A percentile compares a stretch with the other conserved stretches of the same genome.
Evolutionary conservation across 2,888 invertebrate species (phyloP).

Genomic region (Octodonta nipae): DNA sequence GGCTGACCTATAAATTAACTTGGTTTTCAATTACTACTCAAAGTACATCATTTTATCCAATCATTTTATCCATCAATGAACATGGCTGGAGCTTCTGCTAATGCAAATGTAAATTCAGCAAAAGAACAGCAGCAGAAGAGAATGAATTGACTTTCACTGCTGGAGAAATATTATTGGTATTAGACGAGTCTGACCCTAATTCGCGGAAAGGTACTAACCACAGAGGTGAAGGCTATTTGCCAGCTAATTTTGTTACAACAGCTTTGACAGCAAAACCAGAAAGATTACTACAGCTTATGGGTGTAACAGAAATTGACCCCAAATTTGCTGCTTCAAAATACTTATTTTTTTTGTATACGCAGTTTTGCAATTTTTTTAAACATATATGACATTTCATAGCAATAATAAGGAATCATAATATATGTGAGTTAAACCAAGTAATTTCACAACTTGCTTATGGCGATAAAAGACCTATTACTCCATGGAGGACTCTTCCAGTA

Average conservation of each 20-base stretch:
- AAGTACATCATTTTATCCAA: conserved; percentile 3
- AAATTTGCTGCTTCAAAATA: too few relatives aligned
- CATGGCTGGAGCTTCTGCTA: conserved; percentile 24
- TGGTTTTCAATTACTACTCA: conserved; percentile 17
- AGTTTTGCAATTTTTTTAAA: too few relatives aligned
- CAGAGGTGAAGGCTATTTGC: conserved; percentile 90
- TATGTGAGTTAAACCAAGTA: too few relatives aligned
- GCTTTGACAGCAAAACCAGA: conserved; percentile 70
- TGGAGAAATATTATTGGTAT: conserved; percentile 84
- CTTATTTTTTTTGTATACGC: too few relatives aligned
- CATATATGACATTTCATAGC: too few relatives aligned
- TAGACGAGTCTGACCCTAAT: conserved; percentile 90
- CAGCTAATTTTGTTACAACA: conserved; percentile 96
- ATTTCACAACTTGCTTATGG: too few relatives aligned
- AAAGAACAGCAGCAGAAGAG: conserved; percentile 98
- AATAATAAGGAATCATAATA: too few relatives aligned
- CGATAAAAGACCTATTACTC: too few relatives aligned
- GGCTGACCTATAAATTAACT: conserved; percentile 36
- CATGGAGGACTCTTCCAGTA: too few relatives aligned
- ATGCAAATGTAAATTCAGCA: conserved; percentile 70
- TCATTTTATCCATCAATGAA: conserved; percentile 37
- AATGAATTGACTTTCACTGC: conserved; percentile 92
- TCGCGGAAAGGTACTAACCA: conserved; percentile 98
- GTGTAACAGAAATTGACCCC: too few relatives aligned
- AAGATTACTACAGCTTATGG: too few relatives aligned